Evolutionary conservation across 1,140 invertebrate genomes (phyloP), one percentile per base, ranked within the genome.

Genomic region (Drosophila lacteicornis): DNA sequence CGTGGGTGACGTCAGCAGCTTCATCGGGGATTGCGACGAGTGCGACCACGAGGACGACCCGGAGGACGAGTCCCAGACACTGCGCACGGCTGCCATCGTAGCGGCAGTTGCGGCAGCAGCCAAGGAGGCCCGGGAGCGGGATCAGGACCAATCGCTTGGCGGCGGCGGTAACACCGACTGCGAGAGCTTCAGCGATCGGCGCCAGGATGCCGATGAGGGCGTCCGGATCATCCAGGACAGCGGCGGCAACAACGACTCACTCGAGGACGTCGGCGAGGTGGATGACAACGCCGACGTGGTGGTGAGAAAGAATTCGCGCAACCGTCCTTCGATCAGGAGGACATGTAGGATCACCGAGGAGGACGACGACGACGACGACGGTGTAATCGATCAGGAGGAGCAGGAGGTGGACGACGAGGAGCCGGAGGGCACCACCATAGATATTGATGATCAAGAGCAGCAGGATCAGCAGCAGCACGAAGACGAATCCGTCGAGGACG

Each of bases 291-390:
- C 81, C 27, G 85, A 90, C 57, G 85, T 88, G 36, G 80, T 88
- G 42, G 75, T 88, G 65, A 88, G 79, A 70, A 81, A 90, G 53
- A 88, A 88, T 43, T 70, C 85, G 19, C 75, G 79, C 47, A 88
- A 88, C 55, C 81, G 85, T 15, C 81, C 81, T 46, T 90, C 86
- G n/a, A 85, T 88, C 30, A 65, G 75, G 22, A 81, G 86, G 79
- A 85, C 85, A 90, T 90, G 81, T 79, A 85, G 85, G 66, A 88
- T 88, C 51, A 85, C 85, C 49, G 84, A 88, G 22, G 85, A 90
- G 51, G 85, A 88, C 55, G 83, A 87, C 83, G 69, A 73, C 83
- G 69, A 73, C 60, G 56, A 69, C 6, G 74, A 79, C 36, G 63
- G 73, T 71, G 82, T 81, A 68, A 82, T 85, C 70, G 70, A 86